phyloP scores from a whole-genome alignment of 1,140 invertebrate species.

The Drosophila malerkotliana region DNA sequence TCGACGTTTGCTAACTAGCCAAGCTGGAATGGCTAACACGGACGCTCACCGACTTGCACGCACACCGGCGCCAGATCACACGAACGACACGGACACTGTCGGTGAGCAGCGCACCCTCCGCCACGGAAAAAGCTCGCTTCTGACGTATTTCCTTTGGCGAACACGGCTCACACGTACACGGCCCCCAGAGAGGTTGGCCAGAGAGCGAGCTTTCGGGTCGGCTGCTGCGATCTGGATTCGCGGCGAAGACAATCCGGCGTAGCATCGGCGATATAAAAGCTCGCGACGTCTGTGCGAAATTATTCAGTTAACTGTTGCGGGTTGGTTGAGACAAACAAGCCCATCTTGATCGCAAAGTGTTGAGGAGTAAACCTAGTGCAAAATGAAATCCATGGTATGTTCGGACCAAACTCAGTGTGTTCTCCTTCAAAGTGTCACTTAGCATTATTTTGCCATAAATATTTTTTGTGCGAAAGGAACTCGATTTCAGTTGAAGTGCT shows the following conservation, averaged over 20 bases:
- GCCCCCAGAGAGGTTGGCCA: constrained; percentile 8
- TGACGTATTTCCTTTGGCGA: constrained; percentile 58
- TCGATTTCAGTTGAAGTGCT: constrained; percentile 30
- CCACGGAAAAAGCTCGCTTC: constrained; percentile 40
- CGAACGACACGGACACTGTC: constrained; percentile 63
- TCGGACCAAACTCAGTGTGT: constrained; percentile 56
- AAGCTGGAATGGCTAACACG: constrained; percentile 3
- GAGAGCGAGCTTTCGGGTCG: constrained; percentile 54
- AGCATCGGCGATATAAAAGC: constrained; percentile 83
- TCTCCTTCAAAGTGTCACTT: constrained; percentile 32
- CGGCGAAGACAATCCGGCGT: constrained; percentile 43
- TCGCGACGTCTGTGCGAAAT: constrained; percentile 74
- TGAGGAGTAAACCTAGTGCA: constrained; percentile 66
- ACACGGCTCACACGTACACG: constrained; percentile 26
- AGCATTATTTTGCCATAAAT: background rate
- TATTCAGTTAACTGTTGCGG: constrained; percentile 84
- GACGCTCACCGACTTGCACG: constrained; percentile 42
- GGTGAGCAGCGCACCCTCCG: constrained; percentile 44
- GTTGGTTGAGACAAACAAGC: constrained; percentile 79
- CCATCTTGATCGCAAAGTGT: constrained; percentile 58
- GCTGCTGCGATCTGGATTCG: constrained; percentile 51
- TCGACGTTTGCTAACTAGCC: background rate
- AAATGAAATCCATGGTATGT: constrained; percentile 83
- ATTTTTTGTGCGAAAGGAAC: constrained; percentile 18
- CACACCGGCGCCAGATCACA: constrained; percentile 49